phyloP scores from a whole-genome alignment of 2,113 vertebrate genomes.

The Eubucco bourcierii region DNA sequence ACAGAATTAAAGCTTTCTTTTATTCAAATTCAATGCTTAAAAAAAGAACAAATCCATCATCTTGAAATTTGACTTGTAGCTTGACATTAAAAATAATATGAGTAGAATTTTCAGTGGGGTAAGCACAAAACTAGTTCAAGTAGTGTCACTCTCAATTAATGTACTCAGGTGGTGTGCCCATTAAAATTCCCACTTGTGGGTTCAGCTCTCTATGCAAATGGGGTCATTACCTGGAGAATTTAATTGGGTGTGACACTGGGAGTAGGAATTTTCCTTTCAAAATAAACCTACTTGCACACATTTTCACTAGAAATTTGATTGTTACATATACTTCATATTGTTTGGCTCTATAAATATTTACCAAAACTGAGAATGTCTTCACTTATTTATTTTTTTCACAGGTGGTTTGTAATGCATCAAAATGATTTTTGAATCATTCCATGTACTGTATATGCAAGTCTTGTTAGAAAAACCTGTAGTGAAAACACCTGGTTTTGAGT shows the following conservation, averaged over 20 bases:
- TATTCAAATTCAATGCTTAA: slow-evolving; percentile 86
- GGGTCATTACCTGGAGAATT: slow-evolving; percentile 91
- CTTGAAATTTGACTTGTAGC: slow-evolving; percentile 88
- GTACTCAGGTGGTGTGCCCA: slow-evolving; percentile 89
- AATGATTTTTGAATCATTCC: slow-evolving; percentile 56
- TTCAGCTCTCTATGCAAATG: slow-evolving; percentile 92
- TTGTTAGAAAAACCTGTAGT: slow-evolving; percentile 35
- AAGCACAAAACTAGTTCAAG: slow-evolving; percentile 89
- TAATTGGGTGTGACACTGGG: slow-evolving; percentile 94
- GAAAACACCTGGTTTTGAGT: slow-evolving; percentile 5
- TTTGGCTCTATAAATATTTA: slow-evolving; percentile 81
- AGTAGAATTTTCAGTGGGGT: slow-evolving; percentile 88
- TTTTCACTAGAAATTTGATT: slow-evolving; percentile 80
- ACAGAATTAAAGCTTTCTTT: slow-evolving; percentile 79
- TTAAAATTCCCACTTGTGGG: slow-evolving; percentile 91
- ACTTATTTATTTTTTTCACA: slow-evolving; percentile 61
- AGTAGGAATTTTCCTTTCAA: slow-evolving; percentile 82
- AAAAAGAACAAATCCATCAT: slow-evolving; percentile 89
- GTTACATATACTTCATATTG: slow-evolving; percentile 75
- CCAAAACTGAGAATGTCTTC: slow-evolving; percentile 68
- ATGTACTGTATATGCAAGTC: slow-evolving; percentile 31
- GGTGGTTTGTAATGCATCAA: slow-evolving; percentile 67
- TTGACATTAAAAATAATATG: slow-evolving; percentile 92
- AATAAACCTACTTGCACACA: slow-evolving; percentile 87
- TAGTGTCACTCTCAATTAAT: slow-evolving; percentile 95